Evolutionary conservation across 2,888 invertebrate genomes (phyloP).

Genomic region (Apodemia duryi): DNA sequence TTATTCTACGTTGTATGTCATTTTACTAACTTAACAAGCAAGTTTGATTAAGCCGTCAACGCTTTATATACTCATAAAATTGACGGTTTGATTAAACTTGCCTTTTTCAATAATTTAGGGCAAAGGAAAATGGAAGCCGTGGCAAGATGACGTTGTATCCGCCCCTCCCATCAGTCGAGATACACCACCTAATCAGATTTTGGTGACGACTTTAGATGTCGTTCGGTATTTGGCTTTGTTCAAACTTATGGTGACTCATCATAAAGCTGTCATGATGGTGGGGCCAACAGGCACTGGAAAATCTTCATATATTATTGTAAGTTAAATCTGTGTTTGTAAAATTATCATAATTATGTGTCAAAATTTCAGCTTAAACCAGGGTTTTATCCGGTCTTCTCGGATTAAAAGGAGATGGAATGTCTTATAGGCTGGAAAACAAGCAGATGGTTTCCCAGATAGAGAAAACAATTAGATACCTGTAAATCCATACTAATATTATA

Average conservation of each 20-base stretch:
- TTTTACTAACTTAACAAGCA: no score
- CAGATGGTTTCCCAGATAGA: no score
- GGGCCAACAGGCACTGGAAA: constrained; percentile 98
- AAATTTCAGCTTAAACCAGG: no score
- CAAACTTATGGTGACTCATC: constrained; percentile 87
- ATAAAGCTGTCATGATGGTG: constrained; percentile 91
- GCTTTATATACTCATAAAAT: no score
- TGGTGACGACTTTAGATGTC: constrained; percentile 95
- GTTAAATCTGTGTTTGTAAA: constrained; percentile 30
- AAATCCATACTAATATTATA: no score
- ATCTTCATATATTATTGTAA: constrained; percentile 90
- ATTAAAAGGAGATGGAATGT: no score
- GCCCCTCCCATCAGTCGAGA: constrained; percentile 91
- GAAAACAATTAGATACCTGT: no score
- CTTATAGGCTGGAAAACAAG: no score
- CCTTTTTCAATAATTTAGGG: constrained; percentile 68
- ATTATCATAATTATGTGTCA: no score
- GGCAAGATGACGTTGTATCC: constrained; percentile 90
- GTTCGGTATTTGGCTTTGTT: constrained; percentile 90
- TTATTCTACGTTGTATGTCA: no score
- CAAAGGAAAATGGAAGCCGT: constrained; percentile 95
- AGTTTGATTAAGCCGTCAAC: no score
- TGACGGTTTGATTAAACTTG: neutral
- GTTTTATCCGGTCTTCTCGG: no score
- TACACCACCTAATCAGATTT: constrained; percentile 95